Percentiles rank a stretch among this genome's conserved stretches.
Evolutionary conservation across 1,140 invertebrate species (phyloP).

Genomic region (Rhyzopertha dominica): DNA sequence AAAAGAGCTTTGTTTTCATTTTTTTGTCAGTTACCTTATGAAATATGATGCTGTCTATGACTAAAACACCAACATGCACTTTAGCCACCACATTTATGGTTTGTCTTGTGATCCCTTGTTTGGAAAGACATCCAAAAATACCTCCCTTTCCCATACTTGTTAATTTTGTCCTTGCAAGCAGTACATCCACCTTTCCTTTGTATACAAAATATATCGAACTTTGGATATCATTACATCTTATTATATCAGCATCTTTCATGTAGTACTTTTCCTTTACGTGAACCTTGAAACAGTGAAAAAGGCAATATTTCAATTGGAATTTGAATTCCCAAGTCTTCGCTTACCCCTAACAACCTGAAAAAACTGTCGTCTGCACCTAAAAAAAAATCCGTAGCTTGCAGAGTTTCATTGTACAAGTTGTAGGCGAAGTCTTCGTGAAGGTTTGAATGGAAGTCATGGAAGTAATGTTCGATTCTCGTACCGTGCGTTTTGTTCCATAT

Average conservation of each 20-base stretch:
- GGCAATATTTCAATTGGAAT: no score
- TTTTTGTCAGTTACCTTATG: slow-evolving; percentile 1
- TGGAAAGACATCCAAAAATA: slow-evolving; percentile 20
- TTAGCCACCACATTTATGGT: slow-evolving; percentile 12
- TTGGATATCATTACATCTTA: slow-evolving; percentile 20
- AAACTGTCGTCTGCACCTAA: slow-evolving; percentile 44
- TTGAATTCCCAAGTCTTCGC: no score
- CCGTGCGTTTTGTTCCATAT: slow-evolving; percentile 49
- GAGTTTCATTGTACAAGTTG: slow-evolving; percentile 47
- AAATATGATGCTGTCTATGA: slow-evolving; percentile 8
- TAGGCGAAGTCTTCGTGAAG: slow-evolving; percentile 48
- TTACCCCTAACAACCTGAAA: no score
- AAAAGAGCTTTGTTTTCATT: background rate
- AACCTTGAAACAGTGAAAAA: slow-evolving; percentile 46
- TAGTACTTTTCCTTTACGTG: slow-evolving; percentile 10
- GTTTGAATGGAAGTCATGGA: slow-evolving; percentile 47
- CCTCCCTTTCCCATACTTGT: slow-evolving; percentile 8
- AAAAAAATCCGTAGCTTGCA: slow-evolving; percentile 46
- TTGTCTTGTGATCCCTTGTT: slow-evolving; percentile 11
- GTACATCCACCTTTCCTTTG: slow-evolving; percentile 33
- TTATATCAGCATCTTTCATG: slow-evolving; percentile 15
- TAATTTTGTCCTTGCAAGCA: slow-evolving; percentile 22
- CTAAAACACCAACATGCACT: slow-evolving; percentile 12
- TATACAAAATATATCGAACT: slow-evolving; percentile 14
- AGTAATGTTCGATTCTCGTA: slow-evolving; percentile 47